Conservation (phyloP, 2,888 invertebrate genomes). For the Leptopterna dolabrata region DNA sequence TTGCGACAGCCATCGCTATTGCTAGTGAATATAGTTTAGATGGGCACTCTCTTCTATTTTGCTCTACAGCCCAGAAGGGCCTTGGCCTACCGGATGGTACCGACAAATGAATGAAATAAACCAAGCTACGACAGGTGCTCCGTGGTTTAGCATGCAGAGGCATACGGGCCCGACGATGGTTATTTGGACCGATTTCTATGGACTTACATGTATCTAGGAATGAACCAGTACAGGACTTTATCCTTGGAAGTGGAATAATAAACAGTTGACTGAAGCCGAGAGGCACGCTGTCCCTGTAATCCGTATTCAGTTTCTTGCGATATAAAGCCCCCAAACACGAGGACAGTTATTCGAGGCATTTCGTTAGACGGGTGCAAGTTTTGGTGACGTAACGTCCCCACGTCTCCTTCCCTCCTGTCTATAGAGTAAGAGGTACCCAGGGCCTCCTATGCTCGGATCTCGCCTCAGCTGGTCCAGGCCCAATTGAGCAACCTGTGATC, state of each 20-base stretch:
- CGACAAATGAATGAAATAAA: no score
- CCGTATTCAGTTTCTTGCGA: constrained; percentile 7
- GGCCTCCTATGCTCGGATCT: not conserved
- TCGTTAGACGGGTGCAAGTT: constrained; percentile 11
- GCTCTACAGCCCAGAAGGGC: no score
- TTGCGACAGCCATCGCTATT: no score
- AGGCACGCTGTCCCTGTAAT: constrained; percentile 3
- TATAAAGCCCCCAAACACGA: constrained; percentile 8
- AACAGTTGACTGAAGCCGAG: not conserved
- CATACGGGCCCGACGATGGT: not conserved
- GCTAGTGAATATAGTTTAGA: no score
- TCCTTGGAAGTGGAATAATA: not conserved
- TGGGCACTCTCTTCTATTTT: no score
- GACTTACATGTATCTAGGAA: not conserved
- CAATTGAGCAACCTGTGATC: not conserved
- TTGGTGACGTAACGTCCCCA: not conserved
- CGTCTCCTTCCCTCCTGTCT: not conserved
- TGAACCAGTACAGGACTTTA: not conserved
- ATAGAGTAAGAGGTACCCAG: not conserved
- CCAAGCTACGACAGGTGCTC: not conserved
- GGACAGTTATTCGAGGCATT: constrained; percentile 11
- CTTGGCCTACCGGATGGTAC: no score
- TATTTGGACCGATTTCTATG: not conserved
- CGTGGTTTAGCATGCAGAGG: not conserved
- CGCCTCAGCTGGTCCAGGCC: not conserved